Conservation (phyloP, 2,113 vertebrate species). For the Cervus canadensis region DNA sequence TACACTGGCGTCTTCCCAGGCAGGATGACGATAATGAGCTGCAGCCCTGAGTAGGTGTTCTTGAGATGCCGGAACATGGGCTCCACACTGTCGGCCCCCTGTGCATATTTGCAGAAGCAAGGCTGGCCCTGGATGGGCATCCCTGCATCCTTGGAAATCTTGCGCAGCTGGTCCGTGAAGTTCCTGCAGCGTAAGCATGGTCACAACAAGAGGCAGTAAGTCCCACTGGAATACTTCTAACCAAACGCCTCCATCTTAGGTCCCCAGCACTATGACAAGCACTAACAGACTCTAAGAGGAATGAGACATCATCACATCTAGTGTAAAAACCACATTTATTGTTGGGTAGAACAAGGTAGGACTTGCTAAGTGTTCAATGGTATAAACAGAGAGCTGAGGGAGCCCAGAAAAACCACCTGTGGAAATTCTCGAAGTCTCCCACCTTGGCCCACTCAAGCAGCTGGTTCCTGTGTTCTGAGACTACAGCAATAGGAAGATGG, state of each 20-base stretch:
- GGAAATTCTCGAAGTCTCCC: not conserved
- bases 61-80: conserved; percentile 85
- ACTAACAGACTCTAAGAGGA: not conserved
- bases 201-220: conserved; percentile 34
- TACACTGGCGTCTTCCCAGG: conserved; percentile 85
- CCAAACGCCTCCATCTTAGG: not conserved
- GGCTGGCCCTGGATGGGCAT: conserved; percentile 94
- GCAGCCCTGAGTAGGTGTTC: conserved; percentile 83
- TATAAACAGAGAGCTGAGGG: not conserved
- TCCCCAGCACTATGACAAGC: not conserved
- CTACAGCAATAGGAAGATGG: not conserved
- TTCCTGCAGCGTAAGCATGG: conserved; percentile 84
- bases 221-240: not conserved
- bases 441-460: not conserved
- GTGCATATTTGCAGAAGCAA: conserved; percentile 83
- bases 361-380: not conserved
- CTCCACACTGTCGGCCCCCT: conserved; percentile 83
- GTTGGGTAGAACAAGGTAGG: not conserved
- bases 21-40: conserved; percentile 83
- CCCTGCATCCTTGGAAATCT: conserved; percentile 98
- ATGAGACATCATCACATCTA: not conserved
- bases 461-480: not conserved
- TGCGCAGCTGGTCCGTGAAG: conserved; percentile 98
- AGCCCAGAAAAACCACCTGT: not conserved
- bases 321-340: not conserved